Base-by-base conservation (phyloP, 2,113 vertebrate genomes). In the Oplegnathus fasciatus region DNA sequence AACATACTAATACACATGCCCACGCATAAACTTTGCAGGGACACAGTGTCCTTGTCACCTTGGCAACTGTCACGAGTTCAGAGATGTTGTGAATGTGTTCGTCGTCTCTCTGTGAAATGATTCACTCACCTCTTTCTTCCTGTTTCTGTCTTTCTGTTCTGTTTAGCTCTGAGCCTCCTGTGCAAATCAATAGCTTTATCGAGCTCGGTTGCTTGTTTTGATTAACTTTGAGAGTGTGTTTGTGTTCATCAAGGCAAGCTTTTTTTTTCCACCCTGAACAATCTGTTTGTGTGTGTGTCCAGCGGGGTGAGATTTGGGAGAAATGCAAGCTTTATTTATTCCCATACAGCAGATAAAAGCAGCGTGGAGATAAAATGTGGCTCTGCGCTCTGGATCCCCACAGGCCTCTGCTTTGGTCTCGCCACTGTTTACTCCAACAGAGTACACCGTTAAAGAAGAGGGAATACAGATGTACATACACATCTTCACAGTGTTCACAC, bases 321-420 rank as follows among this genome's bases (percentile, higher is more conserved):
- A 67, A 60, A 66, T 44, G 54, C 52, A 4, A 32, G 28, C 48
- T 73, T 82, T 82, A 78, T 74, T 78, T 80, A 69, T 60, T 69
- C 85, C 67, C 68, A 52, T 20, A 7, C n/a, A 66, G 64, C 85
- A 83, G 80, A 86, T 86, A 70, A 83, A 86, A 86, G 75, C 48
- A 6, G 76, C 50, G 48, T 14, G 42, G 26, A 61, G 65, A 80
- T 76, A 24, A 84, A 71, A 54, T 24, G 42, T 60, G 40, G 4
- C 40, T 75, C 24, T n/a, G 62, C 76, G 62, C 26, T 55, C 13
- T 20, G 80, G 55, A 68, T 61, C 68, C 79, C 74, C 54, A 28
- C 67, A 77, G 84, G 84, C 74, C 52, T 67, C 54, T 3, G 66
- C 84, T 80, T 70, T 60, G 72, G 57, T 80, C 58, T 71, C 26